phyloP scores from a whole-genome alignment of 2,888 invertebrate genomes.

The Eupithecia insigniata region DNA sequence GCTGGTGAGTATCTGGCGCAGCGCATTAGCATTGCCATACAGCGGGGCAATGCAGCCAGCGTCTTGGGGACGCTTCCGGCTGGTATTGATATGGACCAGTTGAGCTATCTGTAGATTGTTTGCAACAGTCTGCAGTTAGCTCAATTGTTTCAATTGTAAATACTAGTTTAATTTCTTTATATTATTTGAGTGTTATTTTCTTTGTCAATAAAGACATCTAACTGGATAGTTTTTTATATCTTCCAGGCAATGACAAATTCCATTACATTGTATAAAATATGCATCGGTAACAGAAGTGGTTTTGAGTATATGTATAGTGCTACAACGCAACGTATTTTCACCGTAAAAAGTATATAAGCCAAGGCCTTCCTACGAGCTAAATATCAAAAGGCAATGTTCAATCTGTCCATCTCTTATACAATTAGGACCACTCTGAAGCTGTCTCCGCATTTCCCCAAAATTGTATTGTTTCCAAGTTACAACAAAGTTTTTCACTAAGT shows the following conservation, averaged over 20 bases:
- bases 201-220: not conserved
- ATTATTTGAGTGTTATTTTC: too few relatives aligned
- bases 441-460: not conserved
- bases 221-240: not conserved
- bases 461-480: not conserved
- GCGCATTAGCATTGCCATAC: too few relatives aligned
- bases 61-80: too few relatives aligned
- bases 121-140: too few relatives aligned
- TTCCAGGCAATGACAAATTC: conserved; percentile 1
- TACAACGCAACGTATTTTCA: conserved; percentile 35
- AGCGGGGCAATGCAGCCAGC: too few relatives aligned
- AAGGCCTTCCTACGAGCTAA: not conserved
- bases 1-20: too few relatives aligned
- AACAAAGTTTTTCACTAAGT: not conserved
- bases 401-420: not conserved
- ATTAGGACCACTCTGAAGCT: conserved; percentile 3
- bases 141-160: too few relatives aligned
- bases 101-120: too few relatives aligned
- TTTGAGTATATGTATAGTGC: conserved; percentile 59
- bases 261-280: conserved; percentile 74
- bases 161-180: too few relatives aligned
- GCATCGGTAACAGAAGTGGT: conserved; percentile 72
- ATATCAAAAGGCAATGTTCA: not conserved
- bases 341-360: not conserved
- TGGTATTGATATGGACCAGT: too few relatives aligned